These are phyloP conservation scores for Brachirus orientalis DNA, from an alignment of 2,113 vertebrate genomes.

Conservation along the genomic window DNA sequence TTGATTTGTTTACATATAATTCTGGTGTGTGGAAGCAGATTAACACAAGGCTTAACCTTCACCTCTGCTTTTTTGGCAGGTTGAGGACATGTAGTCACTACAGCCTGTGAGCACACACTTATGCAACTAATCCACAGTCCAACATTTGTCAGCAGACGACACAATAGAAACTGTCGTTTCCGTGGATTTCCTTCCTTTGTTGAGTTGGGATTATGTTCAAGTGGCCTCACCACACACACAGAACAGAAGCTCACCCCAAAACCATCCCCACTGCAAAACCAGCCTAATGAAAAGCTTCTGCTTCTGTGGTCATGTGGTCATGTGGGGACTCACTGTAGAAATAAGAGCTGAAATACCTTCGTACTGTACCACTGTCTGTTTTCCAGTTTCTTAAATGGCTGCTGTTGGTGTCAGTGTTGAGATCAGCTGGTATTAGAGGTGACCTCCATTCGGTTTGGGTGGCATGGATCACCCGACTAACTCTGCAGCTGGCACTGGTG, in stretches of 20 bases:
- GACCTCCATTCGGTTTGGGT: background rate
- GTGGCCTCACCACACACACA: conserved; percentile 43
- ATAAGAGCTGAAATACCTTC: background rate
- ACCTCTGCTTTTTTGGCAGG: conserved; percentile 46
- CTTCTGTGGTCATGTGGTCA: conserved; percentile 31
- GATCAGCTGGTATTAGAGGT: background rate
- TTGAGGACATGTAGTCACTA: conserved; percentile 10
- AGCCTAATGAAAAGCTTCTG: conserved; percentile 44
- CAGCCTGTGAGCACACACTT: too few species aligned
- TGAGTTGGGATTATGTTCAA: conserved; percentile 62
- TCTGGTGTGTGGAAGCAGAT: conserved; percentile 34
- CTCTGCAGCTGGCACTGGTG: conserved; percentile 33
- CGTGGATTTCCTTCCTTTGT: conserved; percentile 72
- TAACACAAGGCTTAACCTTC: conserved; percentile 60
- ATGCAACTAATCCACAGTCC: too few species aligned
- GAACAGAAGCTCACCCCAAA: background rate
- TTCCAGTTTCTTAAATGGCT: too few species aligned
- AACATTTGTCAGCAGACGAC: conserved; percentile 13
- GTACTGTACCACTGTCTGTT: too few species aligned
- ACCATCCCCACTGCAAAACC: conserved; percentile 4
- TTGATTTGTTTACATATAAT: too few species aligned
- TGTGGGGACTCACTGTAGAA: background rate
- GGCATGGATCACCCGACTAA: background rate
- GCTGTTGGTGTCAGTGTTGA: background rate
- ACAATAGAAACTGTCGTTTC: conserved; percentile 60